These are phyloP conservation scores for Siphamia tubifer DNA, from an alignment of 2,113 vertebrate species.

Conservation along the genomic window DNA sequence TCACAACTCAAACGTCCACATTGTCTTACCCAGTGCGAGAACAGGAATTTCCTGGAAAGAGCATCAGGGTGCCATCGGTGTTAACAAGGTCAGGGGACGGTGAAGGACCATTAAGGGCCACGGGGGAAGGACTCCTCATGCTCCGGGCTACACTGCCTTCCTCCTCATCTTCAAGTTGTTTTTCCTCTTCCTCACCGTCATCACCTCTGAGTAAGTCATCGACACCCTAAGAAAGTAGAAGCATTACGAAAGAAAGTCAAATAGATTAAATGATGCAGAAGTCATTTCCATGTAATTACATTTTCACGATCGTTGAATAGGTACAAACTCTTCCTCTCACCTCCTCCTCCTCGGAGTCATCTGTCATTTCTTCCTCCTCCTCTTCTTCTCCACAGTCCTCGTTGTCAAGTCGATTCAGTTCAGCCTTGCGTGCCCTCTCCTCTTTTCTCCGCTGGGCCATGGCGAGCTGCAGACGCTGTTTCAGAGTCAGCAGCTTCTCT, in stretches of 20 bases:
- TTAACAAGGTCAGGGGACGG: constrained; percentile 73
- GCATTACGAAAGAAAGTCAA: not conserved
- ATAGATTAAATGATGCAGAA: not conserved
- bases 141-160: constrained; percentile 72
- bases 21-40: constrained; percentile 85
- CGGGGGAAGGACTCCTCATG: constrained; percentile 70
- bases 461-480: constrained; percentile 92
- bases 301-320: too few relatives aligned
- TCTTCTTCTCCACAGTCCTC: constrained; percentile 90
- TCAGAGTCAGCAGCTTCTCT: constrained; percentile 88
- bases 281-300: too few relatives aligned
- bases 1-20: not conserved
- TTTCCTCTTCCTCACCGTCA: constrained; percentile 70
- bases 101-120: constrained; percentile 53
- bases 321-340: constrained; percentile 10
- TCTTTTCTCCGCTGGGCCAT: constrained; percentile 91
- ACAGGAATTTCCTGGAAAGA: constrained; percentile 90
- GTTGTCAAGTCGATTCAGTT: constrained; percentile 90
- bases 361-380: constrained; percentile 90
- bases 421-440: constrained; percentile 87
- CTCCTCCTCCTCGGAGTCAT: constrained; percentile 87
- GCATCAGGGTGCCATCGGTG: constrained; percentile 87
- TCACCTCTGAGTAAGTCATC: constrained; percentile 83
- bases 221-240: constrained; percentile 69
- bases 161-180: constrained; percentile 50